These are phyloP conservation scores for Machimus rusticus DNA, from an alignment of 2,888 invertebrate species.

Conservation along the genomic window DNA sequence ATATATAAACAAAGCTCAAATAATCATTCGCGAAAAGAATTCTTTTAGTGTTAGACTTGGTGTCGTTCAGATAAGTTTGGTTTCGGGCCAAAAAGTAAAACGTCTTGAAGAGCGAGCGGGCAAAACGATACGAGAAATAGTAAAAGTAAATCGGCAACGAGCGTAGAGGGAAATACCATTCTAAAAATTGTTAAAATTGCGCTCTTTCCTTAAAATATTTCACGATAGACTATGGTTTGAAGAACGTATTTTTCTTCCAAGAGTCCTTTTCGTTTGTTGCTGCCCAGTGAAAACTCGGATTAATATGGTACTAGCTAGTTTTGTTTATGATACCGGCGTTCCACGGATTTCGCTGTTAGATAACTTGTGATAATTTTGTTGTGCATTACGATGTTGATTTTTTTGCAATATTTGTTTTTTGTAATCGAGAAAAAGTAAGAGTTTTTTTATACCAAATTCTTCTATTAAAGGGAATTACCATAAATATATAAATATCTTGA, in stretches of 20 bases:
- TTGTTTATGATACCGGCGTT: constrained; percentile 13
- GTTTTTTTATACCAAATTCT: neutral
- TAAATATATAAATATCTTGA: neutral
- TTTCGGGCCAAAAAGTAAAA: constrained; percentile 12
- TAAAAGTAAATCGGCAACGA: constrained; percentile 4
- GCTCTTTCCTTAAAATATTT: neutral
- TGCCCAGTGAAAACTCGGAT: neutral
- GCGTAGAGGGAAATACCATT: neutral
- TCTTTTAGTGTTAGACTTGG: constrained; percentile 37
- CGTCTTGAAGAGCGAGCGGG: neutral
- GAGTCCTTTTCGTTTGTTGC: neutral
- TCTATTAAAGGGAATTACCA: neutral
- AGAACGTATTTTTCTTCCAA: neutral
- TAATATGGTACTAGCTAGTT: neutral
- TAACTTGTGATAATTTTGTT: neutral
- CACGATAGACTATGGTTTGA: neutral
- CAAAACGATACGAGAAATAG: neutral
- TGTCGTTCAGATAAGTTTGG: constrained; percentile 31
- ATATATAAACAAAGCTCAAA: constrained; percentile 40
- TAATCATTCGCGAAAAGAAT: constrained; percentile 36
- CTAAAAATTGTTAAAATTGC: neutral
- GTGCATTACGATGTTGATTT: neutral
- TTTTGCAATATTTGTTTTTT: neutral
- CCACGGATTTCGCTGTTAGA: neutral
- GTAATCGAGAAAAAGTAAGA: neutral